Base-by-base conservation (phyloP, 2,888 invertebrate species). In the Synergus japonicus region DNA sequence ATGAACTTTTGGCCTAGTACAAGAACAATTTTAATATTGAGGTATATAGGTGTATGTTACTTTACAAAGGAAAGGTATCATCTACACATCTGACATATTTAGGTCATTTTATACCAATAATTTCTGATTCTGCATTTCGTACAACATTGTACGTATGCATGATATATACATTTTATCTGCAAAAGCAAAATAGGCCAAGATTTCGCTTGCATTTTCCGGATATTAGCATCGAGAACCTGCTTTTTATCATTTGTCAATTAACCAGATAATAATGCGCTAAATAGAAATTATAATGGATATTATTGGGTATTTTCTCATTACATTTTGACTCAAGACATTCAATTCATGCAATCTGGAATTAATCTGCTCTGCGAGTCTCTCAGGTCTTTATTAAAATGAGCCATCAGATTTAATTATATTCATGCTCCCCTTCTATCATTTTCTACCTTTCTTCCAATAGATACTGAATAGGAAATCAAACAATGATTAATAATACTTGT, bases 201-300 rank as follows among this genome's bases (percentile, higher is more conserved):
- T 54, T 54, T 54, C n/a, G 49, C 49, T 54, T 54, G 15, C n/a
- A 15, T n/a, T 8, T 8, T 54, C 54, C n/a, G n/a, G 54, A 15
- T 54, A 54, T n/a, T 54, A n/a, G n/a, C 54, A 54, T 54, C n/a
- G 54, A 54, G 54, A 54, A 54, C 54, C 54, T n/a, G n/a, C 54
- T n/a, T 54, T 54, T 54, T 54, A n/a, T n/a, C 54, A n/a, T n/a
- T 54, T 54, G 54, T 54, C 7, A n/a, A 54, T 54, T 5, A n/a
- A 7, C 8, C 1, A n/a, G 54, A 54, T 54, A 58, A 3, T n/a
- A 58, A 8, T 18, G 54, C 54, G n/a, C 54, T 58, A 18, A 58
- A n/a, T 18, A 9, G 18, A 58, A 58, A 58, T 58, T 58, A 58
- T 58, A 58, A 58, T 18, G 54, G 18, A 18, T 37, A 37, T 37